These are phyloP conservation scores for Steinernema scapterisci DNA, from an alignment of 2,888 invertebrate species.

Conservation along the genomic window DNA sequence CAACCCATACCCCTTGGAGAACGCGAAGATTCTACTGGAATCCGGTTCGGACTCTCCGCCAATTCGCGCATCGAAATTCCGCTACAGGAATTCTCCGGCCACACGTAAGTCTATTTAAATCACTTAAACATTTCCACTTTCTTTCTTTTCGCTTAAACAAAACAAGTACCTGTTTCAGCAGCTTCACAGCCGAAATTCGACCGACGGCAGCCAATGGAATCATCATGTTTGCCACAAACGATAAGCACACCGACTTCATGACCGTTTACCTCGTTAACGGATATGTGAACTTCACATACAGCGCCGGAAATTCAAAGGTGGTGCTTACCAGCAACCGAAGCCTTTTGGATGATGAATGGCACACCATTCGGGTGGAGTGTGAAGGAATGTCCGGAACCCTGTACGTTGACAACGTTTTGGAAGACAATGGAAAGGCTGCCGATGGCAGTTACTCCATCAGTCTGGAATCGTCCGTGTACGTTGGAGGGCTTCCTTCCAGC, in stretches of 20 bases:
- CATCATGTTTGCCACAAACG: slow-evolving; percentile 78
- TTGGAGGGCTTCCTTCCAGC: slow-evolving; percentile 68
- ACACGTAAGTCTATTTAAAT: no score
- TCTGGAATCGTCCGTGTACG: slow-evolving; percentile 67
- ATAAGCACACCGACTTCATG: slow-evolving; percentile 76
- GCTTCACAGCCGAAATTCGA: slow-evolving; percentile 79
- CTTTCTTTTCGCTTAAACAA: background rate
- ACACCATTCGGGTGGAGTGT: slow-evolving; percentile 59
- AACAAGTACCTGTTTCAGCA: slow-evolving; percentile 43
- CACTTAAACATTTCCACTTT: no score
- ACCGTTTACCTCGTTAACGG: slow-evolving; percentile 87
- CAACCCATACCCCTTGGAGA: slow-evolving; percentile 48
- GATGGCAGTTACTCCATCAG: slow-evolving; percentile 66
- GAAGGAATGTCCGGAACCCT: slow-evolving; percentile 61
- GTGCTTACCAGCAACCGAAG: slow-evolving; percentile 36
- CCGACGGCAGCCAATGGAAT: slow-evolving; percentile 81
- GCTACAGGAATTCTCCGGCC: slow-evolving; percentile 61
- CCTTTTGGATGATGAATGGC: slow-evolving; percentile 66
- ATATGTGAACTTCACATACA: slow-evolving; percentile 80
- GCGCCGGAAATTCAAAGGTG: slow-evolving; percentile 75
- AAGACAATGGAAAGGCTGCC: slow-evolving; percentile 53
- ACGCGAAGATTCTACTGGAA: slow-evolving; percentile 63
- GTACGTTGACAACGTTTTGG: slow-evolving; percentile 67
- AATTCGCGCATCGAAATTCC: slow-evolving; percentile 68
- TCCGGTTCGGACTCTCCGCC: slow-evolving; percentile 67